These are phyloP conservation scores for Gobio gobio DNA, from an alignment of 2,113 vertebrate species.

Conservation along the genomic window DNA sequence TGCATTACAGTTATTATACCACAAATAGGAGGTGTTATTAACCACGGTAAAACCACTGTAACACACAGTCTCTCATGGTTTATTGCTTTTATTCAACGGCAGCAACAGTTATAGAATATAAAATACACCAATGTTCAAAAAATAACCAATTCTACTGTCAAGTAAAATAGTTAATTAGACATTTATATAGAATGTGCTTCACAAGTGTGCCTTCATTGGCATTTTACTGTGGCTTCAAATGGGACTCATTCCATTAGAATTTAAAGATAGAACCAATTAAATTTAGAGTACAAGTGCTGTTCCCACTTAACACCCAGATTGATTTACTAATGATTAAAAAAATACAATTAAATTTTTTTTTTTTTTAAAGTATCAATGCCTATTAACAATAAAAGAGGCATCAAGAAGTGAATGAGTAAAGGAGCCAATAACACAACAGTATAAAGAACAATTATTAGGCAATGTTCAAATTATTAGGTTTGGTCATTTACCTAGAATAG, in stretches of 20 bases:
- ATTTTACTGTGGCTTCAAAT: background rate
- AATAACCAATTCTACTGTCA: background rate
- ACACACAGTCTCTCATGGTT: slow-evolving; percentile 1
- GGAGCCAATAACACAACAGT: background rate
- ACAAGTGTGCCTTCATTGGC: background rate
- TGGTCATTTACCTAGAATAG: background rate
- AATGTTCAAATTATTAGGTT: background rate
- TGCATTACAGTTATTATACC: background rate
- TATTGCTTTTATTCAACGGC: background rate
- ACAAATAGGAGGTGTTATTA: background rate
- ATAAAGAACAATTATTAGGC: background rate
- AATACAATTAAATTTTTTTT: no score
- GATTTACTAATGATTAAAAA: background rate
- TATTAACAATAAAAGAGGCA: background rate
- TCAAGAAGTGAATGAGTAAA: background rate
- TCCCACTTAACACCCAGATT: background rate
- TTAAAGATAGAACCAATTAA: background rate
- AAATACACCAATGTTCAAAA: background rate
- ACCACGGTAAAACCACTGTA: background rate
- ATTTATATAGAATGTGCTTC: background rate
- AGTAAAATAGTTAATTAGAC: background rate
- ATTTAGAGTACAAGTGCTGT: background rate
- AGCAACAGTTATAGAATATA: slow-evolving; percentile 1
- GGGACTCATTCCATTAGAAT: background rate
- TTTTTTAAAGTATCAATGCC: background rate